Conservation (phyloP, 2,797 vertebrate species). For the Adelosebastes latens region DNA sequence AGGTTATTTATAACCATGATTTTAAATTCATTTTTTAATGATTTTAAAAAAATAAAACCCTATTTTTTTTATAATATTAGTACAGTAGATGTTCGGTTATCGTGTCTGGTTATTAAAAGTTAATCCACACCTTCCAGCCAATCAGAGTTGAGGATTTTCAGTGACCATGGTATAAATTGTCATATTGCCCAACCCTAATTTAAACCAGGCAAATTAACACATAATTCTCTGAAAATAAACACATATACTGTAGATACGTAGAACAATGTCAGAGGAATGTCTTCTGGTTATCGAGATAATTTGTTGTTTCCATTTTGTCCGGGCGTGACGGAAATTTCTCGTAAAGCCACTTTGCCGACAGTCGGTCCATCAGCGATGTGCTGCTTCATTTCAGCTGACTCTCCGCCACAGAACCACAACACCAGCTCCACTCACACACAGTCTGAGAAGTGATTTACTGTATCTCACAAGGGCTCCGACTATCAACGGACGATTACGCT, state of each 20-base stretch:
- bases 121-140: not conserved
- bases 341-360: constrained; percentile 41
- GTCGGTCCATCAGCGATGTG: constrained; percentile 39
- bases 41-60: not conserved
- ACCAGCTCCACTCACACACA: constrained; percentile 3
- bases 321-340: not conserved
- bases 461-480: constrained; percentile 12
- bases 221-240: not conserved
- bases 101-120: not conserved
- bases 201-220: not conserved
- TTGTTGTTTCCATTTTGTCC: not conserved
- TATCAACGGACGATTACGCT: constrained; percentile 19
- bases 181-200: not conserved
- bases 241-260: not conserved
- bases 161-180: not conserved
- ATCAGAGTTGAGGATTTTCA: not conserved
- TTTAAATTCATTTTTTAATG: too few species aligned
- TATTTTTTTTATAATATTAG: not conserved
- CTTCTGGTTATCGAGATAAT: not conserved
- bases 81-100: not conserved
- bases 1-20: too few species aligned
- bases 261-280: not conserved
- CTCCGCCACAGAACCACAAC: constrained; percentile 31
- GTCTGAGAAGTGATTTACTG: constrained; percentile 12
- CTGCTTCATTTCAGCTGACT: constrained; percentile 42